phyloP scores from a whole-genome alignment of 1,140 invertebrate genomes.

The Drosophila nasuta region DNA sequence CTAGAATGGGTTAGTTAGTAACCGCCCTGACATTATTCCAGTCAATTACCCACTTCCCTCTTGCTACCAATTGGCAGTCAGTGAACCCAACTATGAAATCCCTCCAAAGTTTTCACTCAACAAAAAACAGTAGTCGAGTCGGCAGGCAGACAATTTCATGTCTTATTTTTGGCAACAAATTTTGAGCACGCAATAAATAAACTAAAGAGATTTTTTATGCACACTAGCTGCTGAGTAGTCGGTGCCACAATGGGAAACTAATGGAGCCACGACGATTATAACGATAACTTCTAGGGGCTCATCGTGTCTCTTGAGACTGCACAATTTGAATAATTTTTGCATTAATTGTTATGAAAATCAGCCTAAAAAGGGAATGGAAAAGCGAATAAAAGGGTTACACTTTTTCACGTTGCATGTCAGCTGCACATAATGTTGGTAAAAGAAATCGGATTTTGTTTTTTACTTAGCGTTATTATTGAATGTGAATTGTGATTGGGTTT shows the following conservation, averaged over 20 bases:
- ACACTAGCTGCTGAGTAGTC: constrained; percentile 16
- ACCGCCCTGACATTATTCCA: constrained; percentile 53
- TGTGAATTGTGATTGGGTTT: constrained; percentile 51
- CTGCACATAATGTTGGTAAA: constrained; percentile 52
- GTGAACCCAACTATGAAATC: constrained; percentile 30
- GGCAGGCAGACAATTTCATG: constrained; percentile 18
- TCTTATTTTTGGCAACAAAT: constrained; percentile 76
- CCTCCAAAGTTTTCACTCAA: constrained; percentile 25
- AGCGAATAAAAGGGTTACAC: constrained; percentile 2
- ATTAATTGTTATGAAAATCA: constrained; percentile 75
- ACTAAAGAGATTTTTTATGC: constrained; percentile 41
- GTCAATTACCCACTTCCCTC: constrained; percentile 39
- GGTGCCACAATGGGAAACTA: constrained; percentile 23
- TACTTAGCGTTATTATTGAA: constrained; percentile 54
- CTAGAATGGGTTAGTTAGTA: background rate
- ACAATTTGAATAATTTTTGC: constrained; percentile 79
- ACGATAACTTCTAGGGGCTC: constrained; percentile 1
- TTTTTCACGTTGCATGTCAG: constrained; percentile 71
- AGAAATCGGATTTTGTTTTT: constrained; percentile 18
- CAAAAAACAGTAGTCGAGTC: no score
- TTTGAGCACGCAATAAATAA: constrained; percentile 78
- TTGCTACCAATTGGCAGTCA: constrained; percentile 33
- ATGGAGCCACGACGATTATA: constrained; percentile 17
- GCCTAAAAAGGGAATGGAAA: background rate
- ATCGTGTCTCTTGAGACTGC: constrained; percentile 45